A percentile compares a stretch with the other conserved stretches of the same genome.
These are phyloP conservation scores for Ophiothrix spiculata DNA, from an alignment of 35 echinoderm and acorn worm genomes.

Conservation along the genomic window DNA sequence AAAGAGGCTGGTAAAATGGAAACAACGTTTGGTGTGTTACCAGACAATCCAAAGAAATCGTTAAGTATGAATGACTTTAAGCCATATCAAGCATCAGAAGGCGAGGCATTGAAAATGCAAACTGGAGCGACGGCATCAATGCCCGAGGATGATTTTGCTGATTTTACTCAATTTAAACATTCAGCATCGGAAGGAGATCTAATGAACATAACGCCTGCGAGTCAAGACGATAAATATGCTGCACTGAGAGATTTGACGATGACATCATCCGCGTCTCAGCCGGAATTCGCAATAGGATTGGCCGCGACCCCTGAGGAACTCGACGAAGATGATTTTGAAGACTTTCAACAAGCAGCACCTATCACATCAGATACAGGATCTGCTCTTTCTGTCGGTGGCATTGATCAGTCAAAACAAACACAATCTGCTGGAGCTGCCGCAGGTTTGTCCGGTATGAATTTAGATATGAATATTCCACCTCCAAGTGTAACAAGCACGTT, in stretches of 20 bases:
- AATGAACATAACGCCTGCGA: slow-evolving; percentile 17
- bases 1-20: slow-evolving; percentile 34
- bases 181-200: slow-evolving; percentile 32
- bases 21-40: too few species aligned
- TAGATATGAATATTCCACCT: not conserved
- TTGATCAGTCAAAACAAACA: too few species aligned
- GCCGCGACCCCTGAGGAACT: not conserved
- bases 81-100: not conserved
- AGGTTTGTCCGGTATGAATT: too few species aligned
- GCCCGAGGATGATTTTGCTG: slow-evolving; percentile 13
- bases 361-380: not conserved
- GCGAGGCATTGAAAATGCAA: too few species aligned
- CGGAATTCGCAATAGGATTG: not conserved
- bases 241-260: slow-evolving; percentile 27
- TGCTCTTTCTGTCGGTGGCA: not conserved
- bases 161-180: slow-evolving; percentile 43
- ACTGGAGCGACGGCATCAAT: not conserved
- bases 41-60: too few species aligned
- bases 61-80: not conserved
- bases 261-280: not conserved
- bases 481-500: not conserved
- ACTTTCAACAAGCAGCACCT: slow-evolving; percentile 27
- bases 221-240: slow-evolving; percentile 38
- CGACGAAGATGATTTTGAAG: slow-evolving; percentile 29
- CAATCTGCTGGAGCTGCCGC: too few species aligned